phyloP scores from a whole-genome alignment of 1,140 invertebrate species.

The Bombus pascuorum region DNA sequence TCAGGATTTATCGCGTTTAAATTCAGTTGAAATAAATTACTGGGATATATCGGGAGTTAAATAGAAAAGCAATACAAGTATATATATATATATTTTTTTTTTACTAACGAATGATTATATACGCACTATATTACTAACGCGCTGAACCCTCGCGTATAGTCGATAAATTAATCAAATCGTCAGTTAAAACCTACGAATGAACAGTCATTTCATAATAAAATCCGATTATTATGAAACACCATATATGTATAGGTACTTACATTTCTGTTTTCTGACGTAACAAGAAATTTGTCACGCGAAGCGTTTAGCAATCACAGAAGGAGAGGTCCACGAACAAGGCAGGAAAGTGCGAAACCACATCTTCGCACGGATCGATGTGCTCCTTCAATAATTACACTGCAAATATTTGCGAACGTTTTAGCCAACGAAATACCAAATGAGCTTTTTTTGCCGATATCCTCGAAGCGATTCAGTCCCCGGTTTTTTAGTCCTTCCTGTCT shows the following conservation, averaged over 20 bases:
- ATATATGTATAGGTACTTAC: no score
- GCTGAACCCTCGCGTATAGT: not conserved
- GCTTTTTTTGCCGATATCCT: conserved; percentile 29
- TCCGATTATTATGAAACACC: not conserved
- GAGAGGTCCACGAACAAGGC: not conserved
- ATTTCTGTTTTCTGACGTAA: not conserved
- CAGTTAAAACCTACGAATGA: not conserved
- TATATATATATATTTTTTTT: not conserved
- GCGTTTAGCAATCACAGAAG: not conserved
- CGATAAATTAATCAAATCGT: not conserved
- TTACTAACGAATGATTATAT: no score
- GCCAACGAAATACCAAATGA: not conserved
- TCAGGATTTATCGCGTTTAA: not conserved
- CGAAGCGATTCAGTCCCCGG: not conserved
- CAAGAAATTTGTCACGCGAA: not conserved
- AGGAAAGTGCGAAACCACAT: not conserved
- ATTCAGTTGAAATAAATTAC: not conserved
- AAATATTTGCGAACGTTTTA: conserved; percentile 22
- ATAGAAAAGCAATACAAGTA: not conserved
- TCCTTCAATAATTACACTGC: conserved; percentile 16
- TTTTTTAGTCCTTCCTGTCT: conserved; percentile 20
- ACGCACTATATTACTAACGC: no score
- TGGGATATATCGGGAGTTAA: not conserved
- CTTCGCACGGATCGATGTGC: not conserved
- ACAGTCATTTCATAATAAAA: not conserved